A percentile compares a stretch with the other conserved stretches of the same genome.
Evolutionary conservation across 2,113 vertebrate genomes (phyloP).

Genomic region (Catagonus wagneri): DNA sequence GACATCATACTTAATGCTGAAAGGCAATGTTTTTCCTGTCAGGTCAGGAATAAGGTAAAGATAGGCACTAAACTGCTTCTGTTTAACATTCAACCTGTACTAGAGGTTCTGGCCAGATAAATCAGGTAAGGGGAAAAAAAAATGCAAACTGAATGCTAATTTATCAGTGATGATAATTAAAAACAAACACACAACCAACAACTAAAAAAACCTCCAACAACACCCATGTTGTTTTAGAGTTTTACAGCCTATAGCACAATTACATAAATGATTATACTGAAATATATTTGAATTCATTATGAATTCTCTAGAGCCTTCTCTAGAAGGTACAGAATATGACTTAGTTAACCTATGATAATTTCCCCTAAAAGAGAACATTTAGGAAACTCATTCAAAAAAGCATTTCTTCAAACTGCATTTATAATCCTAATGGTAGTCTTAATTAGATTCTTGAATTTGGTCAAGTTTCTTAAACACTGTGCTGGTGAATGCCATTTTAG

Average conservation of each 20-base stretch:
- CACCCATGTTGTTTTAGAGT: neutral
- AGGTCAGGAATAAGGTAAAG: neutral
- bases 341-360: neutral
- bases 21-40: neutral
- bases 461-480: neutral
- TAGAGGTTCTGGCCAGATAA: neutral
- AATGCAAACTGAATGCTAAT: neutral
- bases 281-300: neutral
- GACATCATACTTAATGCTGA: constrained; percentile 48
- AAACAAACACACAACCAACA: neutral
- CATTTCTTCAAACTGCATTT: neutral
- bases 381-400: neutral
- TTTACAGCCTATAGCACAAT: neutral
- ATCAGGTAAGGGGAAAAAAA: neutral
- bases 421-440: neutral
- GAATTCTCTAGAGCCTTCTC: neutral
- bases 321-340: neutral
- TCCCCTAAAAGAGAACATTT: neutral
- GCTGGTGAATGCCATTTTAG: neutral
- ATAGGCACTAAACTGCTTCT: neutral
- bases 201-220: neutral
- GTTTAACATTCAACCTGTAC: neutral
- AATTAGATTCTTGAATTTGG: neutral
- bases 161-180: neutral
- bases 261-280: neutral